phyloP scores from a whole-genome alignment of 2,888 invertebrate species.

The Acanthosepion esculentum region DNA sequence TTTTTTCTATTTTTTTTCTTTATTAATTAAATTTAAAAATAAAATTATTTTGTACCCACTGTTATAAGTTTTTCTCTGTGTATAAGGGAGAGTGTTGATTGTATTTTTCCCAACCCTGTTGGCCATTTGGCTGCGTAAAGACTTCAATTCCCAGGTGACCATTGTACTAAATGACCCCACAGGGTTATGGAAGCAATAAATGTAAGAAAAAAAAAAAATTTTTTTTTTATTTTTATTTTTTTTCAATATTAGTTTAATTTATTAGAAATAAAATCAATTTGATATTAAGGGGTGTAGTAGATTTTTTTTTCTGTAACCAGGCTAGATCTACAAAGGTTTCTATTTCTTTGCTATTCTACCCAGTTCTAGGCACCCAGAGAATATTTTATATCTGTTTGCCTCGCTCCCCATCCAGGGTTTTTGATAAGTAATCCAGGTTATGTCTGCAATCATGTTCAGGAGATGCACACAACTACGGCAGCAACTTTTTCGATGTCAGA shows the following conservation, averaged over 20 bases:
- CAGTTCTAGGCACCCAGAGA: not conserved
- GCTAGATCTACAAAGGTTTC: not conserved
- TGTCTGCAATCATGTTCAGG: not conserved
- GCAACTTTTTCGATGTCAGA: not conserved
- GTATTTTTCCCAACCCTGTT: not conserved
- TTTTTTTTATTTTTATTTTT: not conserved
- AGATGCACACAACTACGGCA: not conserved
- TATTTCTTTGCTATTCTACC: not conserved
- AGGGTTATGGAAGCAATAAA: not conserved
- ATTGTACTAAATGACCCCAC: not conserved
- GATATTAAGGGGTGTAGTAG: not conserved
- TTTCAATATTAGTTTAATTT: not conserved
- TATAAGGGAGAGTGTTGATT: constrained; percentile 33
- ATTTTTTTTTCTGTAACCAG: not conserved
- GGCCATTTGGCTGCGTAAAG: not conserved
- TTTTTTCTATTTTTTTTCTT: not conserved
- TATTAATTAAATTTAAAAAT: constrained; percentile 33
- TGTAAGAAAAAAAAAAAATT: not conserved
- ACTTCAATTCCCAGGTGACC: not conserved
- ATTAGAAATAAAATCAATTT: not conserved
- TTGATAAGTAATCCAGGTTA: not conserved
- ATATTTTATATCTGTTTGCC: not conserved
- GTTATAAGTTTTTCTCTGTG: constrained; percentile 33
- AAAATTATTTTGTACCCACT: constrained; percentile 33
- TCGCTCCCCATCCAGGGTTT: not conserved